phyloP scores from a whole-genome alignment of 2,797 vertebrate genomes.

The Propithecus perrieri region DNA sequence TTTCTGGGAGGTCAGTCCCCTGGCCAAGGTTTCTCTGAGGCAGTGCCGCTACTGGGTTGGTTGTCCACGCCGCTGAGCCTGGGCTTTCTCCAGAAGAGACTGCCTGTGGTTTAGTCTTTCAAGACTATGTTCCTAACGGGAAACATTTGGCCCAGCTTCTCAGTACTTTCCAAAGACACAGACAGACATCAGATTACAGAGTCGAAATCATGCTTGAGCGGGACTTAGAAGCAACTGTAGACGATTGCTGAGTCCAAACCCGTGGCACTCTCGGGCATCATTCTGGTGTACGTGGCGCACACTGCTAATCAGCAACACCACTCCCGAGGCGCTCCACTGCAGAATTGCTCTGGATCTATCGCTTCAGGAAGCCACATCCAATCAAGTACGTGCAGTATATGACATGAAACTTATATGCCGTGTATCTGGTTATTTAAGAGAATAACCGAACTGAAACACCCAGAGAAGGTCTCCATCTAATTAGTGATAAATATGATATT shows the following conservation, averaged over 20 bases:
- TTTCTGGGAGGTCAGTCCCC: conserved; percentile 54
- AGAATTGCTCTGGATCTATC: not conserved
- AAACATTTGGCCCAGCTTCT: conserved; percentile 62
- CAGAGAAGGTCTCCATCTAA: not conserved
- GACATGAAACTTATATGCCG: not conserved
- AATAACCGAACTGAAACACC: not conserved
- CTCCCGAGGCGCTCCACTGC: not conserved
- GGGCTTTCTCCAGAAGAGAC: conserved; percentile 56
- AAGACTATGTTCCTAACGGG: conserved; percentile 62
- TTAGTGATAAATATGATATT: not conserved
- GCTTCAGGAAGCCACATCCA: not conserved
- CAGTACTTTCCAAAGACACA: conserved; percentile 55
- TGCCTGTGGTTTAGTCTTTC: conserved; percentile 71
- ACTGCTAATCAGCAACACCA: not conserved
- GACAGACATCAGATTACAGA: conserved; percentile 41
- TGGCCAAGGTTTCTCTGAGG: conserved; percentile 42
- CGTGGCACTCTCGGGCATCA: not conserved
- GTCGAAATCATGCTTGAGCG: conserved; percentile 42
- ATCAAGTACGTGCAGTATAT: not conserved
- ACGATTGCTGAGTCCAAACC: not conserved
- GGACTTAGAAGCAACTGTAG: not conserved
- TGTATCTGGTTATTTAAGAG: not conserved
- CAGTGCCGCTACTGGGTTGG: conserved; percentile 19
- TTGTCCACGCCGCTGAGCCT: conserved; percentile 8
- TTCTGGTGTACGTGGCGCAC: not conserved